Evolutionary conservation across 2,113 vertebrate genomes (phyloP), one percentile per base, ranked within the genome.

Genomic region (Cochlearius cochlearius): DNA sequence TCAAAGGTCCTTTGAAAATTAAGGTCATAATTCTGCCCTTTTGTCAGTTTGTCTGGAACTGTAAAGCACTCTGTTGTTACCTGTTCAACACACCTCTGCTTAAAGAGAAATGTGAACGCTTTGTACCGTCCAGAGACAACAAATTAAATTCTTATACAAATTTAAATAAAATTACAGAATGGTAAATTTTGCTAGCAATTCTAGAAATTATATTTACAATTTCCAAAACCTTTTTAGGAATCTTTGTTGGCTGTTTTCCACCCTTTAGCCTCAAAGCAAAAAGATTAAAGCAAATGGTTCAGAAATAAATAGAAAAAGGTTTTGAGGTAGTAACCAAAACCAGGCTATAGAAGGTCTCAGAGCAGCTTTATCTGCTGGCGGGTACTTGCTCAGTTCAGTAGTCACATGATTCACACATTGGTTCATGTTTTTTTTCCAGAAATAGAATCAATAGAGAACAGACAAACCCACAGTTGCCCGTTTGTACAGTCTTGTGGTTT

Each of bases 401-500:
- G 95, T 98, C 98, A 98, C 90, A 96, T 98, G 97, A 95, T 91
- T 98, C 89, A 95, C 90, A 91, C 93, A 85, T 95, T 97, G 84
- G 95, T 97, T 98, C 92, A 2, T 96, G 91, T 56, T 93, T 97
- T 89, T 93, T 93, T 94, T 86, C 92, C 97, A 98, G 97, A 98
- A 98, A 98, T 98, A 98, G 98, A 98, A 98, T 98, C 98, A 98
- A 98, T 98, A 98, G 96, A 98, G 98, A 98, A 98, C 98, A 98
- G 98, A 98, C 97, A 98, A 98, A 98, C 96, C 98, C 97, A 94
- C 98, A 98, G 95, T 97, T 98, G 98, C 98, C 97, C 98, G 98
- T 98, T 98, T 98, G 97, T 97, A 95, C 94, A 98, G 96, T 97
- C 96, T 98, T 98, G 98, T 98, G 98, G 98, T 98, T 98, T 98